Evolutionary conservation across 2,888 invertebrate species (phyloP).

Genomic region (Tetranychus truncatus): DNA sequence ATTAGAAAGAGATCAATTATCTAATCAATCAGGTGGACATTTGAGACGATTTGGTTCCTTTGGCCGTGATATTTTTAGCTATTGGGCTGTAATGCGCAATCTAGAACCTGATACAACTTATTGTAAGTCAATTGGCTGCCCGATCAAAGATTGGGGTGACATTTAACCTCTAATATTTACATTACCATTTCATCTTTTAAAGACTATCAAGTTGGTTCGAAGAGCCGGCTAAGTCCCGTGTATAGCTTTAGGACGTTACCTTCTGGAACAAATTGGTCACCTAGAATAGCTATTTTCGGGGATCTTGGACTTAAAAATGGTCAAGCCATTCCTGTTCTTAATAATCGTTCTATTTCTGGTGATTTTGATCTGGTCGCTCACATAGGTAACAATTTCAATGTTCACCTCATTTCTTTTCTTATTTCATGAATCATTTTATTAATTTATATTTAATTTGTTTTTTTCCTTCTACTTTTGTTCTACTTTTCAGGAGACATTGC

Average conservation of each 20-base stretch:
- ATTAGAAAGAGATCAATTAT: background rate
- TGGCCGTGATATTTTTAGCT: background rate
- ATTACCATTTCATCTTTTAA: background rate
- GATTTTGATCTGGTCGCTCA: background rate
- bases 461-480: background rate
- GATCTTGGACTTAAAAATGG: slow-evolving; percentile 5
- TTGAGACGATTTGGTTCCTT: background rate
- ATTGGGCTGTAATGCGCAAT: background rate
- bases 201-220: slow-evolving; percentile 6
- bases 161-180: background rate
- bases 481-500: slow-evolving; percentile 10
- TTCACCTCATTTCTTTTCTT: background rate
- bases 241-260: slow-evolving; percentile 4
- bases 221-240: background rate
- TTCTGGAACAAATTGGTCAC: background rate
- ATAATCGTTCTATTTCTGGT: background rate
- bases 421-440: background rate
- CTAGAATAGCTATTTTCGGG: background rate
- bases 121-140: slow-evolving; percentile 3
- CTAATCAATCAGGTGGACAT: background rate
- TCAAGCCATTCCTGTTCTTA: background rate
- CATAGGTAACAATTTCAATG: background rate
- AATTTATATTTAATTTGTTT: background rate
- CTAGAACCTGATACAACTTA: slow-evolving; percentile 6
- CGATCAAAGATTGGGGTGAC: background rate